phyloP scores from a whole-genome alignment of 2,888 invertebrate species.

The Tridacna gigas region DNA sequence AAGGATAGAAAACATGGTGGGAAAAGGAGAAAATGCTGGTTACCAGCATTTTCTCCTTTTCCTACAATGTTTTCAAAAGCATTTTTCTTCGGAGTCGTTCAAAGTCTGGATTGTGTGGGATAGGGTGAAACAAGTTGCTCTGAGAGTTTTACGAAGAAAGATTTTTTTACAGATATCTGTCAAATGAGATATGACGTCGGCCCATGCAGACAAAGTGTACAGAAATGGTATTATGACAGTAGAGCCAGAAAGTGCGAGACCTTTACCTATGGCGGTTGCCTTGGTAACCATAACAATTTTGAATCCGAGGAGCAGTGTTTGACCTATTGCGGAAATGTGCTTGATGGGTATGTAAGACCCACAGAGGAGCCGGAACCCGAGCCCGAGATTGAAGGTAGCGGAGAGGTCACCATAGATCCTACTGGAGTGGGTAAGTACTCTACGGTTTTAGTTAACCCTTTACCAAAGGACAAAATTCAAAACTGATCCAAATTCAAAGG shows the following conservation, averaged over 20 bases:
- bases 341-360: conserved; percentile 16
- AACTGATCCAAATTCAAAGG: too few species aligned
- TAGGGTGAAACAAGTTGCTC: too few species aligned
- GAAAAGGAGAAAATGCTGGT: too few species aligned
- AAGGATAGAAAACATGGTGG: too few species aligned
- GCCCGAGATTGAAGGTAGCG: conserved; percentile 45
- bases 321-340: conserved; percentile 57
- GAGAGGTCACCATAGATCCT: conserved; percentile 41
- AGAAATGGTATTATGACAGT: conserved; percentile 80
- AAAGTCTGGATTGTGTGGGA: too few species aligned
- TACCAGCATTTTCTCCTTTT: too few species aligned
- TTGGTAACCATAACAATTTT: conserved; percentile 89
- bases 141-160: too few species aligned
- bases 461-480: too few species aligned
- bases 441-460: not conserved
- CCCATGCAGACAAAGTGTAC: conserved; percentile 70
- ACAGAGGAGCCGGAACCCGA: conserved; percentile 35
- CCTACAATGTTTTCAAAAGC: too few species aligned
- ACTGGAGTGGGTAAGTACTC: conserved; percentile 49
- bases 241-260: conserved; percentile 89
- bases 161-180: conserved; percentile 55
- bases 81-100: too few species aligned
- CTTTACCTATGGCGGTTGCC: conserved; percentile 89
- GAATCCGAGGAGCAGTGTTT: conserved; percentile 62
- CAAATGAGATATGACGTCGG: conserved; percentile 60